Conservation (phyloP, 2,797 vertebrate species). For the Catharus ustulatus region DNA sequence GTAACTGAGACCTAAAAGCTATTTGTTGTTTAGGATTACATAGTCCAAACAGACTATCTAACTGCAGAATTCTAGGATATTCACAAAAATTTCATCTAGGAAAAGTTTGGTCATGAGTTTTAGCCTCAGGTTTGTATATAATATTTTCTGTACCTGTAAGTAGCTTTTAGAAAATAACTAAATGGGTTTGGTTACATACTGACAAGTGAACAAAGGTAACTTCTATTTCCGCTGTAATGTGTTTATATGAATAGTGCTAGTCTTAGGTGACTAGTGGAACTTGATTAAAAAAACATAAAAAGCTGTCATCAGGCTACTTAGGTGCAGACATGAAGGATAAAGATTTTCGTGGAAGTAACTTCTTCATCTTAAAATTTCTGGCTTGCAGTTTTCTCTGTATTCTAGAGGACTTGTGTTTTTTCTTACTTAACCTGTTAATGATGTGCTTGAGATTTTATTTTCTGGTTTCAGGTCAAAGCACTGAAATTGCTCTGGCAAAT, state of each 20-base stretch:
- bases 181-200: neutral
- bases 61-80: neutral
- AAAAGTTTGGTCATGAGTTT: neutral
- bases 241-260: neutral
- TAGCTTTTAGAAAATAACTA: neutral
- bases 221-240: neutral
- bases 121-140: neutral
- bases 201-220: neutral
- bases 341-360: neutral
- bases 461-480: constrained; percentile 3
- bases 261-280: neutral
- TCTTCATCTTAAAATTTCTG: neutral
- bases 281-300: neutral
- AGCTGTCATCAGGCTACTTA: neutral
- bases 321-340: neutral
- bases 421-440: neutral
- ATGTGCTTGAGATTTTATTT: neutral
- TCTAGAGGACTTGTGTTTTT: neutral
- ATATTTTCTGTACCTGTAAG: neutral
- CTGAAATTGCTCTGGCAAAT: neutral
- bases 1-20: neutral
- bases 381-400: neutral
- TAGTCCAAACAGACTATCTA: neutral
- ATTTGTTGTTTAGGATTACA: neutral
- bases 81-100: neutral